phyloP scores from a whole-genome alignment of 2,888 invertebrate genomes.

The Drosophila yooni region DNA sequence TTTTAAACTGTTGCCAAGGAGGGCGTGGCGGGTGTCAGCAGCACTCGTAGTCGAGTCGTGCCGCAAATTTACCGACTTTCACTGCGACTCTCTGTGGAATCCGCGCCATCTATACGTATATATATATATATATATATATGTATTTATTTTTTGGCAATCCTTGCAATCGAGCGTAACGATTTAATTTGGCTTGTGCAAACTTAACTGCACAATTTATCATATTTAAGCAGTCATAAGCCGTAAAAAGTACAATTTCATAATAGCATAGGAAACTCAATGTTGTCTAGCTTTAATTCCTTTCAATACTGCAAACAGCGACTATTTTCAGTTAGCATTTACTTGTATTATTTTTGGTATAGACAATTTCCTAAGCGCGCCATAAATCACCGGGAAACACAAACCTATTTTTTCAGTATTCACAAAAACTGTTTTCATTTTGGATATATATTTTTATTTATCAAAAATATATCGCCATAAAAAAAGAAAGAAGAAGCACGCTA shows the following conservation, averaged over 20 bases:
- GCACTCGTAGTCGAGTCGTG: constrained; percentile 50
- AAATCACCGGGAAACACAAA: constrained; percentile 52
- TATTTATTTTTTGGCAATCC: constrained; percentile 11
- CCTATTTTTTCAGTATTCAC: constrained; percentile 15
- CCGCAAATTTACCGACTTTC: constrained; percentile 62
- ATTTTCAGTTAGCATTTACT: neutral
- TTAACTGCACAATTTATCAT: constrained; percentile 83
- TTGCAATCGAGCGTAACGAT: constrained; percentile 58
- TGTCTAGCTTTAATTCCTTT: constrained; percentile 26
- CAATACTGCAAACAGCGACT: neutral
- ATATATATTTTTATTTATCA: constrained; percentile 14
- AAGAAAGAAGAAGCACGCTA: constrained; percentile 5
- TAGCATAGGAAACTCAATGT: constrained; percentile 3
- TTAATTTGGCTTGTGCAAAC: constrained; percentile 73
- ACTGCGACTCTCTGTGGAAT: constrained; percentile 9
- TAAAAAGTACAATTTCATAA: constrained; percentile 12
- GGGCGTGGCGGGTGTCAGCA: constrained; percentile 59
- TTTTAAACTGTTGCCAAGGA: constrained; percentile 38
- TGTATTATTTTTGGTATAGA: constrained; percentile 1
- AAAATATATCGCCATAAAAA: neutral
- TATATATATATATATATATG: neutral
- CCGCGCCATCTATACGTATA: neutral
- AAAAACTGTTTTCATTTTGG: constrained; percentile 34
- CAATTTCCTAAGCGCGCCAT: constrained; percentile 54
- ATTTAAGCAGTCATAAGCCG: constrained; percentile 81